Conservation (phyloP, 2,113 vertebrate genomes). For the Thermophis baileyi region DNA sequence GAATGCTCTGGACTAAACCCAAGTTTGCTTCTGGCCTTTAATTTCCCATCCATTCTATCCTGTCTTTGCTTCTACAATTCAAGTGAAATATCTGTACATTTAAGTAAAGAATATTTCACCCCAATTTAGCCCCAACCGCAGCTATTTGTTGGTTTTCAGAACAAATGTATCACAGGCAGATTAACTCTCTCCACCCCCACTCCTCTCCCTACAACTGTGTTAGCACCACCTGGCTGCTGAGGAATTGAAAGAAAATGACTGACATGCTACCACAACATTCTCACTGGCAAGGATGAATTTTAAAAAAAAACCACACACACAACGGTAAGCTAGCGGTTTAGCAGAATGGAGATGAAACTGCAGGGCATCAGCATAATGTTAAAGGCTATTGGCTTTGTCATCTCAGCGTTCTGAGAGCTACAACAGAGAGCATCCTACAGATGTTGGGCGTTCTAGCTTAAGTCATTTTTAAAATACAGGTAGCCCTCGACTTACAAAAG, state of each 20-base stretch:
- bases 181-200: neutral
- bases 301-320: neutral
- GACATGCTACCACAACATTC: neutral
- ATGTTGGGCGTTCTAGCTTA: neutral
- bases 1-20: neutral
- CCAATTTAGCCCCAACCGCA: neutral
- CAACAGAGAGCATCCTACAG: neutral
- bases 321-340: neutral
- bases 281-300: neutral
- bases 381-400: neutral
- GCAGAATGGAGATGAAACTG: slow-evolving; percentile 19
- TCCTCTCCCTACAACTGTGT: neutral
- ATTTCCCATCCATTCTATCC: neutral
- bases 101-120: neutral
- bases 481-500: neutral
- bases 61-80: neutral
- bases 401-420: neutral
- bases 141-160: neutral
- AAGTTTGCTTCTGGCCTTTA: neutral
- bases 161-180: neutral
- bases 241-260: neutral
- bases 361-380: neutral
- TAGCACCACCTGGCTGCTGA: neutral
- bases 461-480: neutral
- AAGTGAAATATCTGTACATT: neutral